Base-by-base conservation (phyloP, 2,797 vertebrate genomes). In the Peromyscus nudipes region DNA sequence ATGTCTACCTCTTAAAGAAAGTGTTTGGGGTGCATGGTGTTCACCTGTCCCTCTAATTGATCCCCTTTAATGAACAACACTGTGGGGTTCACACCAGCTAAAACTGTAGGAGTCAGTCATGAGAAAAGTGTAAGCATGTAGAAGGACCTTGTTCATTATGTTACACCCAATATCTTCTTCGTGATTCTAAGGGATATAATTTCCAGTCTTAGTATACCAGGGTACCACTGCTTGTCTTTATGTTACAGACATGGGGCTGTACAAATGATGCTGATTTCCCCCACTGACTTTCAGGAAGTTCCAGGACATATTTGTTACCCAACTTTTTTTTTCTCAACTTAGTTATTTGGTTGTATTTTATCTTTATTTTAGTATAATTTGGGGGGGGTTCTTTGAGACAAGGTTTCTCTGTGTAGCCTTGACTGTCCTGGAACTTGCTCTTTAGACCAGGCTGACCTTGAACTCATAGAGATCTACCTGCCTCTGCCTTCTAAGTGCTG, bases 331-430 rank as follows among this genome's bases (percentile, higher is more conserved):
- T 86, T 62, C 9, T 87, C 31, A 49, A 11, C 13, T 84, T 92
- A 88, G 84, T 85, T 67, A 76, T 57, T 81, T 73, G 52, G 25
- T 92, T 75, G 73, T 46, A 25, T 16, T 85, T 95, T 94, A 76
- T 84, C 77, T 82, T 75, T 96, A 89, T 92, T 86, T 67, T 46
- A 85, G 64, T 85, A 77, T 46, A 89, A 88, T 13, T 29, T 29
- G 43, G 43, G 43, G 43, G 43, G n/a, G 65, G 9, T 73, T 73
- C n/a, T 73, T 73, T 73, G 69, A 40, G n/a, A 40, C n/a, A 73
- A 37, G 19, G 10, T 40, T 73, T 73, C n/a, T 73, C 21, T 73
- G 21, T 73, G 71, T 40, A 73, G 10, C 10, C 37, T 23, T 73
- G 71, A 37, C n/a, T 40, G 21, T 73, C 71, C 71, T 40, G 4